Conservation (phyloP, 1,140 invertebrate species). For the Pseudomyrmex concolor region DNA sequence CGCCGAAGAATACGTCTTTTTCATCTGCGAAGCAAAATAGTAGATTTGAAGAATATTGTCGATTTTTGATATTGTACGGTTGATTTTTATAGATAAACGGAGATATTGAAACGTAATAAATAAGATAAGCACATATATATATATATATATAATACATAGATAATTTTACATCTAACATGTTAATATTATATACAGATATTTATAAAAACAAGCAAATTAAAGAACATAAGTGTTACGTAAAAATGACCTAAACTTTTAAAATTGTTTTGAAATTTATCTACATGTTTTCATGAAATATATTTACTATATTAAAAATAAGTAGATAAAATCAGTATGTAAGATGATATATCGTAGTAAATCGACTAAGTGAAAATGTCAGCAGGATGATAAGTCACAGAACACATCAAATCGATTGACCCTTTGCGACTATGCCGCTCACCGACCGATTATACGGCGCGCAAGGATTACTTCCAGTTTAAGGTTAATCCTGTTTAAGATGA, state of each 20-base stretch:
- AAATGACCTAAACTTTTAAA: no score
- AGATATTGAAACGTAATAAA: not conserved
- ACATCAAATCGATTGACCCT: constrained; percentile 60
- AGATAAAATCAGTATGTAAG: no score
- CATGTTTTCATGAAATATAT: no score
- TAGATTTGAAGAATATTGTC: not conserved
- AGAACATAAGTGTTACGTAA: no score
- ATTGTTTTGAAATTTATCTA: no score
- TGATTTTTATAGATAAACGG: not conserved
- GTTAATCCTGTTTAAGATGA: constrained; percentile 79
- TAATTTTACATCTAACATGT: not conserved
- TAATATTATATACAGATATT: no score
- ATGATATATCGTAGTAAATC: not conserved
- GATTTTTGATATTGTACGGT: constrained; percentile 8
- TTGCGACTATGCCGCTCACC: constrained; percentile 35
- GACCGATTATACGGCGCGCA: constrained; percentile 67
- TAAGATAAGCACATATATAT: not conserved
- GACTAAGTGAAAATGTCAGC: constrained; percentile 26
- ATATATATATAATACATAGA: no score
- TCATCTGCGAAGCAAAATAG: constrained; percentile 18
- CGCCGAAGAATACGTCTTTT: constrained; percentile 36
- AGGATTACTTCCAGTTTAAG: constrained; percentile 78
- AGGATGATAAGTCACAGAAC: constrained; percentile 38
- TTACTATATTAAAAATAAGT: no score
- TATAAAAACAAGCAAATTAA: no score